A percentile compares a stretch with the other conserved stretches of the same genome.
Evolutionary conservation across 2,797 vertebrate species (phyloP).

Genomic region (Spinus pinus): DNA sequence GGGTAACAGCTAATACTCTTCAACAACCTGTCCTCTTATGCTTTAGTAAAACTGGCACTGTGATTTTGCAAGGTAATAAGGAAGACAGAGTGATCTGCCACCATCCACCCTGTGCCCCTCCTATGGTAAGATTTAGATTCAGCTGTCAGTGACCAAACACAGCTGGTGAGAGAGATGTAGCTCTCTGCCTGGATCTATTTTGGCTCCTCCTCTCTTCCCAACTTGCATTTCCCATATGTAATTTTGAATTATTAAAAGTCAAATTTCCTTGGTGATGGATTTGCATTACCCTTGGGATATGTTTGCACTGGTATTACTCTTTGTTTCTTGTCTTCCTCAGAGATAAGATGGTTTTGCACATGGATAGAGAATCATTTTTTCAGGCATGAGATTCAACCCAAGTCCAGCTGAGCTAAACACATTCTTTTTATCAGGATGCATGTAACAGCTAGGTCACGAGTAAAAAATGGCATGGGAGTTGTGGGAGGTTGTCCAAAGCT

Average conservation of each 20-base stretch:
- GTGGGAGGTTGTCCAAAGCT: neutral
- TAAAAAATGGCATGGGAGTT: neutral
- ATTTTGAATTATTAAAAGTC: conserved; percentile 24
- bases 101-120: accelerated
- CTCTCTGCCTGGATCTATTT: neutral
- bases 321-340: neutral
- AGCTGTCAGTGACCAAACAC: neutral
- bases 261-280: neutral
- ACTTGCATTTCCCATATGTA: neutral
- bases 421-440: neutral
- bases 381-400: neutral
- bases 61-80: neutral
- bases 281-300: neutral
- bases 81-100: neutral
- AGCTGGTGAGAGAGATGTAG: conserved; percentile 10
- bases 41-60: neutral
- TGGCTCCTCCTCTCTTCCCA: neutral
- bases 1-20: neutral
- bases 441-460: neutral
- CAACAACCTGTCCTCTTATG: neutral
- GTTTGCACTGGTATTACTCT: neutral
- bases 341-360: neutral
- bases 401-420: neutral
- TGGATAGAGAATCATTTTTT: neutral
- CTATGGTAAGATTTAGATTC: neutral